These are phyloP conservation scores for Gephyroberyx darwinii DNA, from an alignment of 2,797 vertebrate genomes.

Conservation along the genomic window DNA sequence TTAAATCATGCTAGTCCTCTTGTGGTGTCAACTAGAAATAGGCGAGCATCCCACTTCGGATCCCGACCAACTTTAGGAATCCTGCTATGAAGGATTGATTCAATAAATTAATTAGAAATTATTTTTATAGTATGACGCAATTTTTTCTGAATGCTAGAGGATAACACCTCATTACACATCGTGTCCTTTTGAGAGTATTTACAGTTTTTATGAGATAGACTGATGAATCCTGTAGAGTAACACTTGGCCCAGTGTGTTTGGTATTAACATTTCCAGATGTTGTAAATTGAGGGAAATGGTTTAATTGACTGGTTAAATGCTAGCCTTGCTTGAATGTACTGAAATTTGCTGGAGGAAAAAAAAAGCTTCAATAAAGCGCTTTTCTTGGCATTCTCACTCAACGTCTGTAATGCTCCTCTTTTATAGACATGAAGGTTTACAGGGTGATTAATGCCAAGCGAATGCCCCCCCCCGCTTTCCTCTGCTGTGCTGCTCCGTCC, in stretches of 20 bases:
- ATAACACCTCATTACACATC: conserved; percentile 12
- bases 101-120: conserved; percentile 11
- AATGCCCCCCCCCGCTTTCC: conserved; percentile 48
- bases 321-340: conserved; percentile 27
- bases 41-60: background rate
- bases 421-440: conserved; percentile 54
- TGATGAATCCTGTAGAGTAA: conserved; percentile 25
- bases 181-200: background rate
- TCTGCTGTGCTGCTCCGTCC: conserved; percentile 43
- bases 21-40: conserved; percentile 17
- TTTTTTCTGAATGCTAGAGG: conserved; percentile 8
- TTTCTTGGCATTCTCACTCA: conserved; percentile 34
- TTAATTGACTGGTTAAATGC: conserved; percentile 60
- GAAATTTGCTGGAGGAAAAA: conserved; percentile 32
- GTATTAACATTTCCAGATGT: conserved; percentile 74
- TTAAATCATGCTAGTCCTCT: conserved; percentile 25
- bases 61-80: background rate
- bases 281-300: conserved; percentile 58
- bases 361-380: conserved; percentile 24
- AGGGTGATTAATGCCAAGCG: conserved; percentile 52
- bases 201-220: conserved; percentile 25
- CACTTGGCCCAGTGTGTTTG: conserved; percentile 43
- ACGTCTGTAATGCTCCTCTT: conserved; percentile 36
- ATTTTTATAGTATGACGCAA: conserved; percentile 17
- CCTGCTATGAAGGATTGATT: background rate